Base-by-base conservation (phyloP, 2,888 invertebrate genomes). In the Agrotis exclamationis region DNA sequence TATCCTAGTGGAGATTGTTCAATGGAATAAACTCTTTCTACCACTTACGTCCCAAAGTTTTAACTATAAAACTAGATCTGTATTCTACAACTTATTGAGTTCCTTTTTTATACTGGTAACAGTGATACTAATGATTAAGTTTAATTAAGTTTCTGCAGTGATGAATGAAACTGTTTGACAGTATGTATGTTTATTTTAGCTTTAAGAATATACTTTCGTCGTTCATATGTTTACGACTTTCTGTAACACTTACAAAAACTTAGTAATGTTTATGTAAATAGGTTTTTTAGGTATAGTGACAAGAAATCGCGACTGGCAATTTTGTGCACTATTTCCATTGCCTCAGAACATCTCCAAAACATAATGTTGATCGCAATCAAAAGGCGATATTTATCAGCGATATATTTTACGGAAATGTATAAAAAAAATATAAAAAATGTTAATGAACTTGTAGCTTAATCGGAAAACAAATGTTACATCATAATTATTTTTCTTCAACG, bases 71-170 rank as follows among this genome's bases (percentile, higher is more conserved):
- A 72, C 70, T 82, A 91, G 90, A 92, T 92, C 91, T 92, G 91
- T 87, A 76, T 83, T 85, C 74, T 82, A 83, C 84, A 85, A 88
- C 88, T 87, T 85, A 87, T 91, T 92, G 89, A 94, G 94, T 95
- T 95, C 94, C 94, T 93, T 92, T 39, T 84, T 88, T 89, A 85
- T 92, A 92, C 92, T 93, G 93, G 92, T 92, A 91, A 89, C 91
- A 95, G 95, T 95, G 95, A 95, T 95, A 95, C 90, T 95, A 95
- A 91, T 82, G 65, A 54, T 85, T 85, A 84, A 85, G 84, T 83
- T 85, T 68, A 92, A 80, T 89, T 94, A 94, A 93, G 92, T 93
- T 91, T 82, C 71, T 84, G 68, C 68, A 86, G 85, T 90, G 89
- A 87, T 85, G 87, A 90, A 68, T 80, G 73, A 76, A 84, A 85